These are phyloP conservation scores for Platycnemis pennipes DNA, from an alignment of 2,888 invertebrate genomes.

Conservation along the genomic window DNA sequence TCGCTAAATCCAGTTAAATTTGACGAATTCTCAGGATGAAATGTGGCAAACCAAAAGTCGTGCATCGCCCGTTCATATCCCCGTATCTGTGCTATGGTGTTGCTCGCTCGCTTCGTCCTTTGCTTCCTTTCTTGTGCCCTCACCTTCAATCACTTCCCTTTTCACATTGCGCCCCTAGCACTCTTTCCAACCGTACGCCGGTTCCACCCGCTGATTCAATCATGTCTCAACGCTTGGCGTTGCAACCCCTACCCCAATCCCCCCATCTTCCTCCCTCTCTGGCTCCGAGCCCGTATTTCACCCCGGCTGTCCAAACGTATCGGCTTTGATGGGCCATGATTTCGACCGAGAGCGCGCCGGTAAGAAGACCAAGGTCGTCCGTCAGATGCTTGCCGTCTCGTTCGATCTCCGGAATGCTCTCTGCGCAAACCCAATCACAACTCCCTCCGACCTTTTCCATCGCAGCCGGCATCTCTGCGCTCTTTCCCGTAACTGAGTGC, in stretches of 20 bases:
- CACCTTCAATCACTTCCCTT: no score
- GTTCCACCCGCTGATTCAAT: not conserved
- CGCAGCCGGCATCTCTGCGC: not conserved
- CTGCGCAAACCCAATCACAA: not conserved
- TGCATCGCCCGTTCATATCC: no score
- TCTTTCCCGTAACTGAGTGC: not conserved
- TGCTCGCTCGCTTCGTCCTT: no score
- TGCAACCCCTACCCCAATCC: not conserved
- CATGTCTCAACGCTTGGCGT: not conserved
- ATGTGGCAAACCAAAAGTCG: no score
- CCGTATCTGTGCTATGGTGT: no score
- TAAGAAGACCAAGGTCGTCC: not conserved
- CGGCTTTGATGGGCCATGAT: not conserved
- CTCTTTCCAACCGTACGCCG: no score
- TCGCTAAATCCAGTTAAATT: no score
- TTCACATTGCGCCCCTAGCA: no score
- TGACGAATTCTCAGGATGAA: no score
- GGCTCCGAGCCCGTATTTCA: not conserved
- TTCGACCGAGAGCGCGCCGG: not conserved
- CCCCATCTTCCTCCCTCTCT: not conserved
- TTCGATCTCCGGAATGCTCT: not conserved
- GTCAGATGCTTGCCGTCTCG: not conserved
- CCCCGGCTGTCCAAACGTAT: constrained; percentile 1
- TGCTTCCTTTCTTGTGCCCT: no score
- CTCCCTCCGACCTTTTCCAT: not conserved